phyloP scores from a whole-genome alignment of 2,888 invertebrate genomes.

The Frankliniella fusca region DNA sequence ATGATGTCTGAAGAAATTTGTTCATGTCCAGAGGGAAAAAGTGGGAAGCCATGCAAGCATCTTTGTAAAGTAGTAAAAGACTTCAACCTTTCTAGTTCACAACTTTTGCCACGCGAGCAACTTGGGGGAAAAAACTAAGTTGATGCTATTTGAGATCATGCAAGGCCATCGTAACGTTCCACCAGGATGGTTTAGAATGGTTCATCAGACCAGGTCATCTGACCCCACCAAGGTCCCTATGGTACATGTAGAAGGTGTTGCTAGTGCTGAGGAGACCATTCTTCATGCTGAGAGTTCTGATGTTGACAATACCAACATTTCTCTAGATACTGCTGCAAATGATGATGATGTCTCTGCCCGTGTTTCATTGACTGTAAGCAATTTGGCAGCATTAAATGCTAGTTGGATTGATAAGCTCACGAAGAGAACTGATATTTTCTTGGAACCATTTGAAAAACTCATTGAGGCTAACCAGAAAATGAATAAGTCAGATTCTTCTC shows the following conservation, averaged over 20 bases:
- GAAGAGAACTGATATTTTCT: neutral
- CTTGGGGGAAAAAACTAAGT: neutral
- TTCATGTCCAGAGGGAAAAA: neutral
- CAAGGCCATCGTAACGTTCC: neutral
- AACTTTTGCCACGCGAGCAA: neutral
- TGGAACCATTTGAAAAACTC: neutral
- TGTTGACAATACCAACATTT: too few species aligned
- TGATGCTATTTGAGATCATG: neutral
- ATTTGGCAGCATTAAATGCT: neutral
- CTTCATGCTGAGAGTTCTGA: too few species aligned
- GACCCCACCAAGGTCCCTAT: too few species aligned
- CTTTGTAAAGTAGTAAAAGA: neutral
- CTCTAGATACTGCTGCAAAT: too few species aligned
- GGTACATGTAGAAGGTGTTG: neutral
- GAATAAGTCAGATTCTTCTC: neutral
- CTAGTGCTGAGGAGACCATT: neutral
- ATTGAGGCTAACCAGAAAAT: neutral
- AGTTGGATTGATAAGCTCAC: neutral
- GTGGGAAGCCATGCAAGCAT: neutral
- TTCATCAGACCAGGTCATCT: too few species aligned
- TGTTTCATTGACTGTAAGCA: neutral
- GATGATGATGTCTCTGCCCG: neutral
- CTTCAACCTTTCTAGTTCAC: neutral
- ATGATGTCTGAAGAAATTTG: slow-evolving; percentile 10
- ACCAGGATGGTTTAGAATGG: neutral